These are phyloP conservation scores for Scartelaos histophorus DNA, from an alignment of 2,113 vertebrate genomes.

Conservation along the genomic window DNA sequence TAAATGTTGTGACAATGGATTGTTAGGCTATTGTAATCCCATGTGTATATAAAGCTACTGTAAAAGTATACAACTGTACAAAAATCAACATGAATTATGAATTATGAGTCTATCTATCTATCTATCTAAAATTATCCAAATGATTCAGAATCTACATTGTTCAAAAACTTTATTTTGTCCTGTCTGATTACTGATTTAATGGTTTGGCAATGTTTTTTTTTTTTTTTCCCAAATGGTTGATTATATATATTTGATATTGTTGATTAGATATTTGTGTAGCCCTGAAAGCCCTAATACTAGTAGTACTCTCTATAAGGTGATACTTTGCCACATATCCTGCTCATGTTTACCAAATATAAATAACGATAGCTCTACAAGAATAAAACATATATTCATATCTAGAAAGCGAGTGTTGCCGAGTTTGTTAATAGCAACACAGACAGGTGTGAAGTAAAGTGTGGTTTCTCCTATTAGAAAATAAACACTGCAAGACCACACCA, in stretches of 20 bases:
- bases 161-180: not conserved
- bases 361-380: not conserved
- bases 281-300: too few relatives aligned
- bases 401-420: not conserved
- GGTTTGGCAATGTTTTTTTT: too few relatives aligned
- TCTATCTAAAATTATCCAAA: not conserved
- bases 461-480: not conserved
- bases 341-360: not conserved
- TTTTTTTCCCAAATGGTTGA: too few relatives aligned
- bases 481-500: not conserved
- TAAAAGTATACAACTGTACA: too few relatives aligned
- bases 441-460: conserved; percentile 8
- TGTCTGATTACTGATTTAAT: too few relatives aligned
- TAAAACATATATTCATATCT: not conserved
- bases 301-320: too few relatives aligned
- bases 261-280: too few relatives aligned
- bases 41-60: not conserved
- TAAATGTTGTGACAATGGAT: not conserved
- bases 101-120: too few relatives aligned
- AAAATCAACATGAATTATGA: too few relatives aligned
- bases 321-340: too few relatives aligned
- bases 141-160: not conserved
- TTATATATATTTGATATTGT: too few relatives aligned
- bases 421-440: conserved; percentile 12
- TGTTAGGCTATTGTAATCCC: not conserved